Percentiles rank a stretch among this genome's conserved stretches.
These are phyloP conservation scores for Anguilla rostrata DNA, from an alignment of 2,113 vertebrate species.

Conservation along the genomic window DNA sequence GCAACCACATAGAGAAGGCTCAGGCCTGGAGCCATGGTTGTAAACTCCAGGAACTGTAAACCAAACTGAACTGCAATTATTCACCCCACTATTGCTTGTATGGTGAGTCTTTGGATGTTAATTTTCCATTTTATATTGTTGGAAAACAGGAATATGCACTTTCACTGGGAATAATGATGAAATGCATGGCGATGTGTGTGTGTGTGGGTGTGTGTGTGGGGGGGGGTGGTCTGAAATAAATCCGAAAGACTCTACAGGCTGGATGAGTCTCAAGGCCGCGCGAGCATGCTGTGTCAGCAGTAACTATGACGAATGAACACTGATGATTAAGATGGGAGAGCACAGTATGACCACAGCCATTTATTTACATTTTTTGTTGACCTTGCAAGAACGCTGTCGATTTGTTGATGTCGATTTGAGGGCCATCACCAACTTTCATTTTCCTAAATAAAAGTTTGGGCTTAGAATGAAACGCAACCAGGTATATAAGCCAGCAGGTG, in stretches of 20 bases:
- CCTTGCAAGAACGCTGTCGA: neutral
- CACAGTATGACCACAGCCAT: neutral
- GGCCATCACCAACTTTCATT: too few relatives aligned
- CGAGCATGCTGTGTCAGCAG: neutral
- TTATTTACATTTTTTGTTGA: neutral
- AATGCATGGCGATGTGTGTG: too few relatives aligned
- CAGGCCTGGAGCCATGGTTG: neutral
- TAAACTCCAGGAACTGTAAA: neutral
- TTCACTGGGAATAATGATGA: too few relatives aligned
- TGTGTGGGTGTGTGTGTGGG: too few relatives aligned
- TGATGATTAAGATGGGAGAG: neutral
- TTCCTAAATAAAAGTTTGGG: too few relatives aligned
- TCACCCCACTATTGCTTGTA: neutral
- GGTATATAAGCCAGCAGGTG: too few relatives aligned
- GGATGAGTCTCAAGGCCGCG: neutral
- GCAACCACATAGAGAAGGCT: neutral
- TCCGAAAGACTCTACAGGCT: neutral
- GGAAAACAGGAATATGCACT: neutral
- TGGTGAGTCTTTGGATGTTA: neutral
- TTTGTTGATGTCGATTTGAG: neutral
- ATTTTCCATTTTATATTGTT: neutral
- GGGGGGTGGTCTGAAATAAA: too few relatives aligned
- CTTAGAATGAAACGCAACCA: too few relatives aligned
- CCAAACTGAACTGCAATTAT: neutral
- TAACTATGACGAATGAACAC: neutral